A percentile compares a stretch with the other conserved stretches of the same genome.
phyloP scores from a whole-genome alignment of 2,888 invertebrate species.

The Drosophila neotestacea region DNA sequence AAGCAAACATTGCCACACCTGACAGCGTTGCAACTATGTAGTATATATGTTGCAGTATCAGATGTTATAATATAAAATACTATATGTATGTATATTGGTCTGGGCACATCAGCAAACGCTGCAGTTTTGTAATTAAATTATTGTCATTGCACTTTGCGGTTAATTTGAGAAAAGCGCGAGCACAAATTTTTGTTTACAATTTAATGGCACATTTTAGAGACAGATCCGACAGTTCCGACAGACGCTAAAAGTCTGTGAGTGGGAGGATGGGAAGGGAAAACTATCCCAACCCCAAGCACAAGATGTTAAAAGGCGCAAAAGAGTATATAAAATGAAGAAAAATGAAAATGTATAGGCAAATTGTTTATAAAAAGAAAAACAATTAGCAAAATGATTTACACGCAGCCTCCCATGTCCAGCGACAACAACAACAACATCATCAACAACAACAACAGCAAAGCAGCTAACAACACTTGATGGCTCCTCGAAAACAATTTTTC shows the following conservation, averaged over 20 bases:
- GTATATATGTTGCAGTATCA: constrained; percentile 15
- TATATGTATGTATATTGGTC: neutral
- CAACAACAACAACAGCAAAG: constrained; percentile 10
- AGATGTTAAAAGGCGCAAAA: constrained; percentile 42
- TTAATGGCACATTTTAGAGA: constrained; percentile 70
- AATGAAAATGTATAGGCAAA: constrained; percentile 35
- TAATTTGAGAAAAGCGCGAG: constrained; percentile 58
- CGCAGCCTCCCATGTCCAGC: constrained; percentile 74
- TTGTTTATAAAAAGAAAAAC: constrained; percentile 62
- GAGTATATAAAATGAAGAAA: constrained; percentile 17
- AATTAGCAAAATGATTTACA: constrained; percentile 79
- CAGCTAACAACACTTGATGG: constrained; percentile 19
- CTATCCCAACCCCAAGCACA: constrained; percentile 26
- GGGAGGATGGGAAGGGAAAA: constrained; percentile 1
- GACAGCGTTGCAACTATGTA: constrained; percentile 51
- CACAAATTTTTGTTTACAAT: constrained; percentile 64
- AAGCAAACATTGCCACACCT: constrained; percentile 32
- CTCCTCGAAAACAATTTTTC: constrained; percentile 47
- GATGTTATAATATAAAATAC: constrained; percentile 6
- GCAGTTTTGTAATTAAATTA: constrained; percentile 72
- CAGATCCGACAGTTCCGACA: constrained; percentile 22
- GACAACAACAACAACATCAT: constrained; percentile 23
- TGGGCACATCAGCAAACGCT: constrained; percentile 9
- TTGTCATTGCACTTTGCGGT: constrained; percentile 71
- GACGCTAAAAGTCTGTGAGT: constrained; percentile 28